Evolutionary conservation across 2,797 vertebrate species (phyloP), one percentile per base, ranked within the genome.

Genomic region (Brachyalestes nurse): DNA sequence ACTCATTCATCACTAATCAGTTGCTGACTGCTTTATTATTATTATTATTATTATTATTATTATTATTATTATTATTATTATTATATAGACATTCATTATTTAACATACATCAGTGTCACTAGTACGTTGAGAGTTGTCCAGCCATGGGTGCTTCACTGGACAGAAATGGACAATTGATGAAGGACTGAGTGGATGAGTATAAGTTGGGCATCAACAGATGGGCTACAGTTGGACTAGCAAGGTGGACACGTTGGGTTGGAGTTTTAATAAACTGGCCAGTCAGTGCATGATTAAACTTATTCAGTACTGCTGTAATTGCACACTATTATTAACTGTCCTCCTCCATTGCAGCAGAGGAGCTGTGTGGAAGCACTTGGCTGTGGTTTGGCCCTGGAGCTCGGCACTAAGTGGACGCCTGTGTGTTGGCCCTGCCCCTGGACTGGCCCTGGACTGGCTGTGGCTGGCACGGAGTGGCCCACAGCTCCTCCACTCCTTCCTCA

Each of bases 311-410:
- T 28, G 28, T 19, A 57, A 25, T 61, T 61, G 12, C 23, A 25
- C 10, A 28, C 58, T 25, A 4, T 45, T 58, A 45, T 21, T 58
- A 53, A 77, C 53, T 77, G 74, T n/a, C 49, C 70, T 81, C 25
- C 45, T 86, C 81, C 87, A 75, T 88, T 89, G 86, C 86, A 90
- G 90, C 72, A 23, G 81, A 88, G 82, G 80, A 83, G 80, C 82
- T 34, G 64, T 87, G 87, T 83, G 67, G 82, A 87, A 83, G 87
- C 83, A 25, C 86, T 85, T 80, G 82, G 86, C 82, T 42, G 47
- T 70, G 62, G 76, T 49, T 53, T 42, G 47, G 72, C 47, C 70
- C 49, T 79, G 78, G 66, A 80, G 40, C 47, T 53, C 19, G 70
- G 70, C 76, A 23, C 58, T 67, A 67, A 74, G 58, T 25, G 55